Evolutionary conservation across 2,113 vertebrate genomes (phyloP).

Genomic region (Pseudopipra pipra): DNA sequence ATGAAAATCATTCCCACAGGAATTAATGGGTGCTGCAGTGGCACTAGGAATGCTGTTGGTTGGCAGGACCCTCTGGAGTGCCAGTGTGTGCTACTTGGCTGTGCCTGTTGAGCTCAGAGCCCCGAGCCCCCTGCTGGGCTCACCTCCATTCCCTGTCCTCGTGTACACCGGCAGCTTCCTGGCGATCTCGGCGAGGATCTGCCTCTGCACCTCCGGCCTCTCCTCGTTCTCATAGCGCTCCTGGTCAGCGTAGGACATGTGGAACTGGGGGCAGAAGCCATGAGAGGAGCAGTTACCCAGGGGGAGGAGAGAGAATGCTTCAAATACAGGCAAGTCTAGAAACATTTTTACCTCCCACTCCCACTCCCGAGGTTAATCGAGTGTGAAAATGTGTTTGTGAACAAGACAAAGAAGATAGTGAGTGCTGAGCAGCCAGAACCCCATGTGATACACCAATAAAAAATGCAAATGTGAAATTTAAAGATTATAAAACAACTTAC

Average conservation of each 20-base stretch:
- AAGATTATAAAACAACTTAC: neutral
- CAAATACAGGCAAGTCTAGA: neutral
- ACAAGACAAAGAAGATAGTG: neutral
- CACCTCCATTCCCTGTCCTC: conserved; percentile 89
- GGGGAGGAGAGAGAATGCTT: rapidly evolving
- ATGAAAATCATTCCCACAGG: neutral
- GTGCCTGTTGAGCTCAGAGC: rapidly evolving
- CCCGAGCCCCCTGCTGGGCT: neutral
- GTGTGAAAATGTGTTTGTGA: neutral
- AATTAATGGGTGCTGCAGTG: rapidly evolving
- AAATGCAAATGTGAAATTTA: neutral
- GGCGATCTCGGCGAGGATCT: conserved; percentile 89
- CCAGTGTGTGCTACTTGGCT: rapidly evolving
- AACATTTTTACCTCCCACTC: neutral
- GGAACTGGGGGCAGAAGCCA: conserved; percentile 80
- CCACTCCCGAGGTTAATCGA: neutral
- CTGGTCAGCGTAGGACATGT: conserved; percentile 91
- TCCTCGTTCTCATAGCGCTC: conserved; percentile 93
- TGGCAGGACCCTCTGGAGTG: rapidly evolving
- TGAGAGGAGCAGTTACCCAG: neutral
- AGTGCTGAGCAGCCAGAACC: neutral
- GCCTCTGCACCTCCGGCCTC: conserved; percentile 90
- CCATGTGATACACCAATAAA: neutral
- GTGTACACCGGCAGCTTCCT: conserved; percentile 91
- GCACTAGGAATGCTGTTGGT: rapidly evolving